Percentiles rank a stretch among this genome's conserved stretches.
phyloP scores from a whole-genome alignment of 2,797 vertebrate genomes.

The Nannoperca australis region DNA sequence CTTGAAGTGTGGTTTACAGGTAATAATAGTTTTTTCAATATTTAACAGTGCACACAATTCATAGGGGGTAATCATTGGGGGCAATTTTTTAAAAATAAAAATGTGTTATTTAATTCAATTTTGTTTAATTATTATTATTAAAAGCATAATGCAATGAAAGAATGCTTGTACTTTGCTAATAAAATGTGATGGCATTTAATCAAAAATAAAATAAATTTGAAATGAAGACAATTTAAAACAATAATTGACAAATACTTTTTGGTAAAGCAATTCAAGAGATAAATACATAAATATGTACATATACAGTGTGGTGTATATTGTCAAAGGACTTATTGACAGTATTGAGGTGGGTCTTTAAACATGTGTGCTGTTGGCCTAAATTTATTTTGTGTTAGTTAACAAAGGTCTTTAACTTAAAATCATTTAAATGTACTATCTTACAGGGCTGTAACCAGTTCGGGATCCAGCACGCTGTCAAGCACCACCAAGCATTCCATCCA shows the following conservation, averaged over 20 bases:
- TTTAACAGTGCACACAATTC: neutral
- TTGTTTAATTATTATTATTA: neutral
- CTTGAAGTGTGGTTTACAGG: conserved; percentile 96
- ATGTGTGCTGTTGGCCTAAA: neutral
- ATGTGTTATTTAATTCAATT: neutral
- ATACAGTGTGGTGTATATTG: neutral
- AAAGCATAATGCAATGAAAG: neutral
- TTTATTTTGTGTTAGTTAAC: conserved; percentile 1
- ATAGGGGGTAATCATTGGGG: neutral
- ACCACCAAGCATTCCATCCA: conserved; percentile 87
- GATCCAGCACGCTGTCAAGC: conserved; percentile 91
- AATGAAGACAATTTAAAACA: neutral
- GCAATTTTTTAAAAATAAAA: neutral
- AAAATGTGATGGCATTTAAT: neutral
- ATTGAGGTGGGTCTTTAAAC: neutral
- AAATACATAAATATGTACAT: neutral
- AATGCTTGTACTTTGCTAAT: neutral
- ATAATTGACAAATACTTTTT: neutral
- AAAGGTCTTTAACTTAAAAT: neutral
- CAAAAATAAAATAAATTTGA: too few relatives aligned
- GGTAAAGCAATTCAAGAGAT: neutral
- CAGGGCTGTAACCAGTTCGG: conserved; percentile 94
- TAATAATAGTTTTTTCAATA: conserved; percentile 66
- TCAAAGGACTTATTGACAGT: neutral
- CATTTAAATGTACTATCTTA: conserved; percentile 25